These are phyloP conservation scores for Gambusia holbrooki DNA, from an alignment of 2,113 vertebrate species.

Conservation along the genomic window DNA sequence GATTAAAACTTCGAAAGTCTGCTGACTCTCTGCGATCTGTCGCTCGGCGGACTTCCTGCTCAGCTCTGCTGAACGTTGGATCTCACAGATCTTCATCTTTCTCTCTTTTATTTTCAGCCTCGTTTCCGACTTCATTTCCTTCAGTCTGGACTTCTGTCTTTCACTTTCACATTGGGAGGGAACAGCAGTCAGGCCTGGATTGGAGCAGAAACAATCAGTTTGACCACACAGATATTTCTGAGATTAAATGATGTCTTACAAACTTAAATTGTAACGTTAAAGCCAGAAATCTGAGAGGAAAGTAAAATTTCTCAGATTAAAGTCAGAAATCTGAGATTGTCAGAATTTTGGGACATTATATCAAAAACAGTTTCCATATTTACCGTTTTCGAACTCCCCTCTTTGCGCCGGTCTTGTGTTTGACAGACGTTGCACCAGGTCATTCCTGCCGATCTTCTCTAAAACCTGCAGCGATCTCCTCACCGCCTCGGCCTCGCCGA, in stretches of 20 bases:
- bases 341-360: neutral
- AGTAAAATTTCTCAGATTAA: no score
- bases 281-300: no score
- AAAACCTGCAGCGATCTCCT: neutral
- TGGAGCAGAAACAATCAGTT: neutral
- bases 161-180: neutral
- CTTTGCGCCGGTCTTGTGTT: neutral
- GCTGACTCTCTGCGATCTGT: neutral
- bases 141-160: constrained; percentile 15
- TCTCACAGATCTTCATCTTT: constrained; percentile 31
- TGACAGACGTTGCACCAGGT: constrained; percentile 3
- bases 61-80: constrained; percentile 26
- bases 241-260: no score
- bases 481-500: neutral
- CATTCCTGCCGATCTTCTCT: constrained; percentile 28
- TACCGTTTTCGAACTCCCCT: neutral
- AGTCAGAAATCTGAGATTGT: no score
- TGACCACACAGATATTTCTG: neutral
- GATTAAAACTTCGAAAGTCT: neutral
- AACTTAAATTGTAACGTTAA: no score
- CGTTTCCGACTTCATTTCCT: neutral
- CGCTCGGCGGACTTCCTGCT: constrained; percentile 31
- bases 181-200: constrained; percentile 9
- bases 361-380: neutral
- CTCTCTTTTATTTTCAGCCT: constrained; percentile 37